Base-by-base conservation (phyloP, 2,113 vertebrate species). In the Phaethon lepturus region DNA sequence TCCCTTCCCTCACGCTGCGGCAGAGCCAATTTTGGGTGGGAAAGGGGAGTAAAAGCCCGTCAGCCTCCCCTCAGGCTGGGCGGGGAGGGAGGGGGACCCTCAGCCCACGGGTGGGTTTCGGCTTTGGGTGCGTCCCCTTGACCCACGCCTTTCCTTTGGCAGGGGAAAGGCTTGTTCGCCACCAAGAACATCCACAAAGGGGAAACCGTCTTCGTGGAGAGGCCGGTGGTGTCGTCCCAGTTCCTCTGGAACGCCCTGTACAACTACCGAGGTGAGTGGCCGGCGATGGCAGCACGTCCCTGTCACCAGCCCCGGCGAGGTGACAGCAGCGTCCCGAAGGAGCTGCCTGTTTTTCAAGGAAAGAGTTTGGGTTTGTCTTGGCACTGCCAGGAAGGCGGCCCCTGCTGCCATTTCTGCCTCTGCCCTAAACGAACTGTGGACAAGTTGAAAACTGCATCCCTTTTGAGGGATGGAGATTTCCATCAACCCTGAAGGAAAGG, bases 161-260 rank as follows among this genome's bases (percentile, higher is more conserved):
- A 99, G 99, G 99, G 99, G 5, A 99, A 99, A 75, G 99, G 99
- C 20, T 98, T 99, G 26, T 99, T 99, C 58, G 99, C 99, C 80
- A 99, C 98, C 78, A 98, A 90, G 86, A 97, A 96, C 75, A 99
- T 99, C 94, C 98, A 96, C 94, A 99, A 99, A 92, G 99, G 99
- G 50, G 99, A 99, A 10, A 97, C 97, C 1, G 98, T 99, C 63
- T 99, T 99, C 47, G 87, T 98, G 38, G 99, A 99, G 97, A 98
- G 96, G 59, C 99, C 99, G 5, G 98, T 99, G 60, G 99, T 99
- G 87, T 98, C 99, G 1, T 98, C 99, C 0, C 99, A 99, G 97
- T 99, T 99, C 98, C 98, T 99, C 92, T 99, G 99, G 99, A 99
- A 99, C 82, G 98, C 99, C 17, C 97, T 99, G 94, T 99, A 99